Percentiles rank a stretch among this genome's conserved stretches.
Evolutionary conservation across 2,888 invertebrate species (phyloP).

Genomic region (Lucinisca nassula): DNA sequence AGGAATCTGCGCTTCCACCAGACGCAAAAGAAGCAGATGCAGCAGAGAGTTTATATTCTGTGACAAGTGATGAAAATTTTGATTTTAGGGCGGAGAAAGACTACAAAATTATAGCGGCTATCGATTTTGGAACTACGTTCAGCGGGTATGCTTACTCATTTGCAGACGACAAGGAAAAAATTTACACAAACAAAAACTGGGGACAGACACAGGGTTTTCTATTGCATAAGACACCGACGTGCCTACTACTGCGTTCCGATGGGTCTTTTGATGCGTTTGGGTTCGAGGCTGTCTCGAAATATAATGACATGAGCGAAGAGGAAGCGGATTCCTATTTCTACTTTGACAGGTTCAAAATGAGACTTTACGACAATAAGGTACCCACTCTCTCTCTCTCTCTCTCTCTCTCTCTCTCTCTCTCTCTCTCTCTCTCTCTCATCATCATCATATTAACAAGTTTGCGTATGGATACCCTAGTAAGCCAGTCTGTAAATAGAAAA

Average conservation of each 20-base stretch:
- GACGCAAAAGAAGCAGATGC: background rate
- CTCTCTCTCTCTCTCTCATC: conserved; percentile 17
- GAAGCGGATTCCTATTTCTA: conserved; percentile 81
- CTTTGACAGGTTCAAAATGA: conserved; percentile 85
- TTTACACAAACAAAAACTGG: conserved; percentile 85
- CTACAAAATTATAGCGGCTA: conserved; percentile 83
- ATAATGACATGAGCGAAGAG: conserved; percentile 82
- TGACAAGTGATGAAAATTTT: background rate
- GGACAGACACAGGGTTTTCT: conserved; percentile 84
- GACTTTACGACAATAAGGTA: conserved; percentile 84
- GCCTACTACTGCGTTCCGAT: conserved; percentile 81
- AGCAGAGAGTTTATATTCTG: background rate
- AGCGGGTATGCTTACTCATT: conserved; percentile 85
- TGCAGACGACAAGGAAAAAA: conserved; percentile 78
- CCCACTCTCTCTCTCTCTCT: conserved; percentile 12
- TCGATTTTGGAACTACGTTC: conserved; percentile 85
- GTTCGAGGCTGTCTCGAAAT: conserved; percentile 83
- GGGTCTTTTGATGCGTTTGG: conserved; percentile 84
- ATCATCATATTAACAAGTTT: no score
- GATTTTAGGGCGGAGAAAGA: background rate
- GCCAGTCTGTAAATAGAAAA: no score
- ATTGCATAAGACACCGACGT: conserved; percentile 84
- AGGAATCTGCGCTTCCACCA: background rate
- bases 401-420: conserved; percentile 17
- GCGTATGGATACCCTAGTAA: no score